Percentiles rank a stretch among this genome's conserved stretches.
Evolutionary conservation across 1,140 invertebrate genomes (phyloP).

Genomic region (Amphibalanus amphitrite): DNA sequence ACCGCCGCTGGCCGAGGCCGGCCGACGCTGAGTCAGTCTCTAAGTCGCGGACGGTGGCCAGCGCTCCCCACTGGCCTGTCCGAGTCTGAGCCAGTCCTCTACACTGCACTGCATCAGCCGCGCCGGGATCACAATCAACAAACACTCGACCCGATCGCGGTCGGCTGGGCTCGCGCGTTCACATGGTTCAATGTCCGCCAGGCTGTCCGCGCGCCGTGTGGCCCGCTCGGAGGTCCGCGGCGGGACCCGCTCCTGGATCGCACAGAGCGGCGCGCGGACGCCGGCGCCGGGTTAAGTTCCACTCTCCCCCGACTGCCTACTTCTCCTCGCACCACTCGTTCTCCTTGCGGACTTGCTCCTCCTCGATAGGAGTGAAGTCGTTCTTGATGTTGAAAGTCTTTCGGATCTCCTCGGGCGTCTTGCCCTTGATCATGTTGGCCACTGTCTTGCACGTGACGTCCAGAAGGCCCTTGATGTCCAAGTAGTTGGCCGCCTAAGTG

Average conservation of each 20-base stretch:
- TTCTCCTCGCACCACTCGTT: conserved; percentile 98
- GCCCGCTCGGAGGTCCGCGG: background rate
- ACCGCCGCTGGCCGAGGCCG: too few species aligned
- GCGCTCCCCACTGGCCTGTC: too few species aligned
- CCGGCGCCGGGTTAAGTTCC: conserved; percentile 14
- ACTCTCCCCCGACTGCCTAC: conserved; percentile 26
- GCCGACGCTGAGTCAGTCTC: too few species aligned
- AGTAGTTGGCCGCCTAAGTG: conserved; percentile 73
- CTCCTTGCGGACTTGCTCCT: conserved; percentile 91
- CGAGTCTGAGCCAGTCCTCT: too few species aligned
- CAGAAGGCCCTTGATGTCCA: conserved; percentile 90
- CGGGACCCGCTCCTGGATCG: background rate
- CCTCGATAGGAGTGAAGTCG: conserved; percentile 88
- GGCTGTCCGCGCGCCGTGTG: background rate
- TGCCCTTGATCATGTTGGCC: conserved; percentile 97
- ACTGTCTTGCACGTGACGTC: conserved; percentile 99
- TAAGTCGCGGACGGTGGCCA: too few species aligned
- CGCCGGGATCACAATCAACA: too few species aligned
- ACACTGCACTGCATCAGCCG: too few species aligned
- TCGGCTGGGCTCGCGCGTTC: too few species aligned
- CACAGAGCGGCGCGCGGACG: too few species aligned
- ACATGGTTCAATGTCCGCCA: too few species aligned
- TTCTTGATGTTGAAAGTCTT: conserved; percentile 99
- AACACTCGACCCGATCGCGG: too few species aligned
- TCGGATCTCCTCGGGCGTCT: conserved; percentile 93